Evolutionary conservation across 2,113 vertebrate genomes (phyloP).

Genomic region (Xenopus borealis): DNA sequence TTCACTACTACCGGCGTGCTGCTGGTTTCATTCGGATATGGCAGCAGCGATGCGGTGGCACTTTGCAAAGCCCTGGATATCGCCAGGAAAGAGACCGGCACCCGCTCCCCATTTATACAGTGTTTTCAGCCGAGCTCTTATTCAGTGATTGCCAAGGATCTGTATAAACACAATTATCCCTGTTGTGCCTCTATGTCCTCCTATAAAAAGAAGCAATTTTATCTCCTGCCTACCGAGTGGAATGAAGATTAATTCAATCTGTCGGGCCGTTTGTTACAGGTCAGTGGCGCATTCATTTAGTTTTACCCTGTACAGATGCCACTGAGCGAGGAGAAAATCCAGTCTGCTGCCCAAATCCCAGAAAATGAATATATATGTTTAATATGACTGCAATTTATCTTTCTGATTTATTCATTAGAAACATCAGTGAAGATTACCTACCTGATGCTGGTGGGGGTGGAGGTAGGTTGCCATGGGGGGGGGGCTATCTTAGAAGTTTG

Average conservation of each 20-base stretch:
- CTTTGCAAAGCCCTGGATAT: too few relatives aligned
- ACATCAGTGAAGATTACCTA: too few relatives aligned
- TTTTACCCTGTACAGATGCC: conserved; percentile 24
- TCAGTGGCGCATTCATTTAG: conserved; percentile 26
- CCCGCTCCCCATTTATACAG: not conserved
- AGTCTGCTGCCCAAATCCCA: not conserved
- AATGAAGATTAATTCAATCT: conserved; percentile 30
- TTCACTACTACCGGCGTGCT: too few relatives aligned
- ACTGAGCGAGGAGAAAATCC: not conserved
- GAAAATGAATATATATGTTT: too few relatives aligned
- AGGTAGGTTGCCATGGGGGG: too few relatives aligned
- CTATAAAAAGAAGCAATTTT: conserved; percentile 23
- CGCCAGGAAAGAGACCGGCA: not conserved
- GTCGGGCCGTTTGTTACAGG: conserved; percentile 39
- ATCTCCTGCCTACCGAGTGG: conserved; percentile 23
- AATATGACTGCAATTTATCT: too few relatives aligned
- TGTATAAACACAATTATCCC: conserved; percentile 29
- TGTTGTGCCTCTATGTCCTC: not conserved
- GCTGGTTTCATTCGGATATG: too few relatives aligned
- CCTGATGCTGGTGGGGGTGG: too few relatives aligned
- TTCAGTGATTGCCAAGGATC: conserved; percentile 9
- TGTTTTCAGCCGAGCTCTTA: not conserved
- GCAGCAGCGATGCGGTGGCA: too few relatives aligned
- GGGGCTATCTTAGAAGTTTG: too few relatives aligned
- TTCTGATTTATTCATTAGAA: too few relatives aligned